Percentiles rank a stretch among this genome's conserved stretches.
Conservation (phyloP, 2,113 vertebrate species). For the Melanerpes aurifrons region DNA sequence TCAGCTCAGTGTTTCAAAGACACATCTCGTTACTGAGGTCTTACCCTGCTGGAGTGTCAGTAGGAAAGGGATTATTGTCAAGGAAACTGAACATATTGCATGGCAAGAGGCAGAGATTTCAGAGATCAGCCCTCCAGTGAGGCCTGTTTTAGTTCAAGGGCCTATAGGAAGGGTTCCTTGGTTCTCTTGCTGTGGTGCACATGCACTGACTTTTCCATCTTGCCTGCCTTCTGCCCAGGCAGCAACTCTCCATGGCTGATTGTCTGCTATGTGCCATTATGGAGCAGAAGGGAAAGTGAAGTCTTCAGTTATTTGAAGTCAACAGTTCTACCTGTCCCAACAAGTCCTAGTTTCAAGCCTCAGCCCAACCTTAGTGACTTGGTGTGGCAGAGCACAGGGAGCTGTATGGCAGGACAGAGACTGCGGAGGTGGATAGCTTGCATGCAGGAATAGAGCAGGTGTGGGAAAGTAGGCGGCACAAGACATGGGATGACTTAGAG, state of each 20-base stretch:
- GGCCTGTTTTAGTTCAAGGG: neutral
- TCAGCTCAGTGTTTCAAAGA: neutral
- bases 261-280: neutral
- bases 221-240: fast-evolving
- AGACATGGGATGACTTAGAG: neutral
- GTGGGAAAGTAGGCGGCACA: neutral
- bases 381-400: neutral
- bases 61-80: neutral
- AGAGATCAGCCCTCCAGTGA: neutral
- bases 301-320: neutral
- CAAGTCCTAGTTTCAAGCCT: neutral
- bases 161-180: neutral
- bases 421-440: neutral
- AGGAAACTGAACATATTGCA: neutral
- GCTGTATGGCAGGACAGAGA: neutral
- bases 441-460: neutral
- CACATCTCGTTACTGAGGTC: neutral
- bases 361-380: neutral
- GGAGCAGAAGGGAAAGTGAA: neutral
- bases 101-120: neutral
- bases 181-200: fast-evolving
- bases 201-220: fast-evolving
- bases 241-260: neutral
- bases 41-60: neutral
- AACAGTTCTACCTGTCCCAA: neutral